Evolutionary conservation across 2,113 vertebrate species (phyloP), one percentile per base, ranked within the genome.

Genomic region (Pelvicachromis taeniatus): DNA sequence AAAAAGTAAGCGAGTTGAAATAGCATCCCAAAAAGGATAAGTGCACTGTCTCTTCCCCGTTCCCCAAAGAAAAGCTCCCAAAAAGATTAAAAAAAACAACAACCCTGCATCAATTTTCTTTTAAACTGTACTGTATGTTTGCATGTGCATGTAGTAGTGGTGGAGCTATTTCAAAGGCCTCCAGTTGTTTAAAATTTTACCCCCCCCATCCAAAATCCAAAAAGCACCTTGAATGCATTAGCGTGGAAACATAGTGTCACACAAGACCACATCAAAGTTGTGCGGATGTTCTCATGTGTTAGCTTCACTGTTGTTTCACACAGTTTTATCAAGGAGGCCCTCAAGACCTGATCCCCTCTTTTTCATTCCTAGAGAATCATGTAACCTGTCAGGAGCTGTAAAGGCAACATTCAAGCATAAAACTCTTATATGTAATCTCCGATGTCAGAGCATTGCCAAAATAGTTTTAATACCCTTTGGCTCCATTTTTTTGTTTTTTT

Each of bases 1-100:
- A 90, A 81, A 79, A 82, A 88, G 81, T 80, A 38, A 79, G 38
- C 35, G 85, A 91, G 91, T 88, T 94, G 80, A 93, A 95, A 95
- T 95, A 94, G 92, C 92, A 95, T 93, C 93, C 93, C 81, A 86
- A 85, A 73, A 89, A 93, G 88, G 85, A 93, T 79, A 91, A 78
- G 77, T 84, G 85, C 1, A 70, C 90, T 91, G 91, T 91, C 85
- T 90, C 89, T 81, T 91, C 89, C 61, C 56, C 5, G 68, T 80
- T 90, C 78, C 84, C 55, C 77, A 42, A 78, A 70, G 85, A 90
- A 86, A 29, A 83, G 56, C 81, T 70, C 80, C 70, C 26, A 50
- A 82, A 80, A 87, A 82, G 84, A 33, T 77, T 31, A 31, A 89
- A 77, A 58, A 17, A 31, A 31, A 31, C 4, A 31, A 84, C 31